Conservation (phyloP, 2,113 vertebrate genomes). For the Noturus placidus region DNA sequence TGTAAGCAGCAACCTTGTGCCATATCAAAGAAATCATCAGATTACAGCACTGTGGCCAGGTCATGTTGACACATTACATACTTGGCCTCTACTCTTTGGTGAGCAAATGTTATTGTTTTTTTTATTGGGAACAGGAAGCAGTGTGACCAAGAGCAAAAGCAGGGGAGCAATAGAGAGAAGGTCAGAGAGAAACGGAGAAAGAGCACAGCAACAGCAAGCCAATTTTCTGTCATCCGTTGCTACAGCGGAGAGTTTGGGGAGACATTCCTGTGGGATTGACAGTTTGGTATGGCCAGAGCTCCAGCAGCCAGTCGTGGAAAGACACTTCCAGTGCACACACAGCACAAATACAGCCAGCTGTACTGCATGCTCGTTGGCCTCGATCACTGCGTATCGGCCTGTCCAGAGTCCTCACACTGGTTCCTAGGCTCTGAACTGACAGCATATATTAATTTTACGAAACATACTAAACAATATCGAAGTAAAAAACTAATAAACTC, state of each 20-base stretch:
- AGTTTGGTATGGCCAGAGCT: conserved; percentile 56
- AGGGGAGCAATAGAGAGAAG: conserved; percentile 47
- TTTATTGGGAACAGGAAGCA: conserved; percentile 10
- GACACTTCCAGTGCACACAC: conserved; percentile 53
- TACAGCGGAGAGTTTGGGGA: conserved; percentile 56
- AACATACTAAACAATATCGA: neutral
- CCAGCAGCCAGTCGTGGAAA: conserved; percentile 49
- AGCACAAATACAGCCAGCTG: conserved; percentile 55
- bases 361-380: conserved; percentile 40
- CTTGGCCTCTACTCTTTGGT: conserved; percentile 52
- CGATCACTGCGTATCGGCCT: conserved; percentile 10
- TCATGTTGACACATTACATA: conserved; percentile 56
- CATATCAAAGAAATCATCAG: conserved; percentile 46
- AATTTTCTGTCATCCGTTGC: conserved; percentile 60
- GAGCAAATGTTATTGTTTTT: conserved; percentile 6
- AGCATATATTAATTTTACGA: neutral
- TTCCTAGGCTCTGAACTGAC: conserved; percentile 20
- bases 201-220: conserved; percentile 44
- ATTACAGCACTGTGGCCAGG: conserved; percentile 50
- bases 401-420: conserved; percentile 19
- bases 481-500: neutral
- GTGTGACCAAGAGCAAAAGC: conserved; percentile 39
- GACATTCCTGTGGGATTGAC: conserved; percentile 59
- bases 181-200: conserved; percentile 35
- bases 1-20: conserved; percentile 27